A percentile compares a stretch with the other conserved stretches of the same genome.
These are phyloP conservation scores for Xestia sexstrigata DNA, from an alignment of 2,888 invertebrate genomes.

Conservation along the genomic window DNA sequence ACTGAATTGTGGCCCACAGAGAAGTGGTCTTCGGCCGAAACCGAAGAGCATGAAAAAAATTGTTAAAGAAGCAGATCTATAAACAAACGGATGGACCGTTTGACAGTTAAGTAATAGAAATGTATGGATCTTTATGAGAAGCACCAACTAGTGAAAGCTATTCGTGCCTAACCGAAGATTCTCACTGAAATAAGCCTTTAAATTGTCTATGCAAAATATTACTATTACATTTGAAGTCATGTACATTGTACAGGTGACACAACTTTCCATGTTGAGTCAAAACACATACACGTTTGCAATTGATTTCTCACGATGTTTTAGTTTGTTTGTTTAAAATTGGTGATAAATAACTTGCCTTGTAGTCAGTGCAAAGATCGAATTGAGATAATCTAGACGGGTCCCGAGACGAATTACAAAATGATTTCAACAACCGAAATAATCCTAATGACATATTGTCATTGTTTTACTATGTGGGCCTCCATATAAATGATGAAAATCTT, in stretches of 20 bases:
- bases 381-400: not conserved
- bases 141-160: not conserved
- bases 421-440: not conserved
- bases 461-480: not conserved
- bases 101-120: not conserved
- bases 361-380: constrained; percentile 1
- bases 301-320: constrained; percentile 53
- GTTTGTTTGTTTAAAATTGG: constrained; percentile 46
- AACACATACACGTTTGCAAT: constrained; percentile 48
- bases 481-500: too few species aligned
- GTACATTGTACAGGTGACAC: constrained; percentile 10
- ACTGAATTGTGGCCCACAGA: too few species aligned
- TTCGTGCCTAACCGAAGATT: not conserved
- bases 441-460: too few species aligned
- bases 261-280: constrained; percentile 39
- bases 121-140: too few species aligned
- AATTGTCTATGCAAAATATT: constrained; percentile 4
- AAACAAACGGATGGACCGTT: too few species aligned
- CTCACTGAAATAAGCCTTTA: constrained; percentile 2
- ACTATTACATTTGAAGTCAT: constrained; percentile 7
- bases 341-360: constrained; percentile 29
- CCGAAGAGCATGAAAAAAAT: too few species aligned
- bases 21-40: too few species aligned
- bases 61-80: too few species aligned
- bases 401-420: not conserved